Evolutionary conservation across 2,797 vertebrate species (phyloP).

Genomic region (Chelon labrosus): DNA sequence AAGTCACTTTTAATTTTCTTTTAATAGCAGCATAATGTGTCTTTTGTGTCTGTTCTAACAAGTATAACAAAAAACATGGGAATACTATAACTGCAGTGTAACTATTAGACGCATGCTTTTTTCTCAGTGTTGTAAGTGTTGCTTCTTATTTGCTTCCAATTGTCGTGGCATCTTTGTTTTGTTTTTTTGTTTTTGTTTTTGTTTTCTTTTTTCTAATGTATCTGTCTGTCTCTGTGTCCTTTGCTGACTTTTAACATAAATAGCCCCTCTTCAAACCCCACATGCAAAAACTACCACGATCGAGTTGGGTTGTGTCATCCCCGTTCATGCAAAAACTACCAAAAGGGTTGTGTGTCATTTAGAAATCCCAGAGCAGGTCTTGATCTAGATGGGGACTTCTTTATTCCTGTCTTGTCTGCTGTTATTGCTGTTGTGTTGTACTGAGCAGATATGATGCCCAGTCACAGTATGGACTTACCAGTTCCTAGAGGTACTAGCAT

Average conservation of each 20-base stretch:
- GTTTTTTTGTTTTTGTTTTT: slow-evolving; percentile 29
- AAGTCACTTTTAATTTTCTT: slow-evolving; percentile 10
- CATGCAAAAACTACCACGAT: slow-evolving; percentile 84
- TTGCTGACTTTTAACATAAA: slow-evolving; percentile 81
- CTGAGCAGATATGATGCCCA: slow-evolving; percentile 87
- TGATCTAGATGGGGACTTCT: slow-evolving; percentile 78
- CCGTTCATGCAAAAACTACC: slow-evolving; percentile 86
- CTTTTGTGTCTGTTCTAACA: slow-evolving; percentile 50
- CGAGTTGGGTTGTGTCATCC: slow-evolving; percentile 64
- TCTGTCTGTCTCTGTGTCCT: slow-evolving; percentile 68
- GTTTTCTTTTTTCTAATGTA: slow-evolving; percentile 66
- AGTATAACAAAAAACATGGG: slow-evolving; percentile 15
- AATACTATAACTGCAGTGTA: slow-evolving; percentile 31
- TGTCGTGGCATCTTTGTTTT: slow-evolving; percentile 71
- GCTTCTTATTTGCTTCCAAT: slow-evolving; percentile 79
- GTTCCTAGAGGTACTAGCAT: slow-evolving; percentile 90
- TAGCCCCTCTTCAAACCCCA: slow-evolving; percentile 78
- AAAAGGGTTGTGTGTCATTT: slow-evolving; percentile 64
- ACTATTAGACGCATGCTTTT: slow-evolving; percentile 77
- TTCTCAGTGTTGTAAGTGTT: slow-evolving; percentile 75
- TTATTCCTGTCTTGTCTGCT: slow-evolving; percentile 90
- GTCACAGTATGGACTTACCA: slow-evolving; percentile 92
- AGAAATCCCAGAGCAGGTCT: slow-evolving; percentile 68
- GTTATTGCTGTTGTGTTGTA: slow-evolving; percentile 88
- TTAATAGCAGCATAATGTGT: slow-evolving; percentile 24